Evolutionary conservation across 2,888 invertebrate species (phyloP), one percentile per base, ranked within the genome.

Genomic region (Romanomermis culicivorax): DNA sequence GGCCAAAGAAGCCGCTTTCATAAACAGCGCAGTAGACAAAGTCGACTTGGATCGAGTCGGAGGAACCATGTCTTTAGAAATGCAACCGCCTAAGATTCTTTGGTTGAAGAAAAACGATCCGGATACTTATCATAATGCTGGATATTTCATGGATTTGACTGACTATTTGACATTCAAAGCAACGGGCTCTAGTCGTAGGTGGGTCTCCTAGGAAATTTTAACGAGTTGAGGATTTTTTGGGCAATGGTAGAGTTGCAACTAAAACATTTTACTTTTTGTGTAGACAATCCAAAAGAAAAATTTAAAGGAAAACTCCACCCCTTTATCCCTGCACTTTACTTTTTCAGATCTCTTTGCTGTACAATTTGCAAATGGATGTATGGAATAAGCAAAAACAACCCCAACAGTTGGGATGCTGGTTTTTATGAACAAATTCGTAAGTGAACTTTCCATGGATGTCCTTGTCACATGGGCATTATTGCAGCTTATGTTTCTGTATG

Each of bases 291-390:
- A n/a, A n/a, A n/a, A n/a, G n/a, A n/a, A n/a, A n/a, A n/a, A n/a
- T n/a, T n/a, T n/a, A n/a, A n/a, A n/a, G n/a, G n/a, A n/a, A n/a
- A n/a, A n/a, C n/a, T n/a, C n/a, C n/a, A n/a, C n/a, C n/a, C n/a
- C n/a, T n/a, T n/a, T n/a, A n/a, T n/a, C n/a, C n/a, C n/a, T n/a
- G n/a, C n/a, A n/a, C n/a, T n/a, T n/a, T n/a, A n/a, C 24, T 30
- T 60, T 69, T 68, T 55, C 59, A 81, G 89, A 65, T 93, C 91
- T 0, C 71, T 87, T 17, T 93, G 91, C 70, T 87, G 88, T 2
- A 75, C 87, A 55, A 84, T 85, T 2, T 91, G 91, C 68, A 93
- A 93, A 72, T 91, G 91, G 89, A 83, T 83, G 60, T 89, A 80
- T 60, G 74, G 77, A 58, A 72, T 72, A 56, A 75, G 76, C 58